Base-by-base conservation (phyloP, 2,797 vertebrate species). In the Hipposideros larvatus region DNA sequence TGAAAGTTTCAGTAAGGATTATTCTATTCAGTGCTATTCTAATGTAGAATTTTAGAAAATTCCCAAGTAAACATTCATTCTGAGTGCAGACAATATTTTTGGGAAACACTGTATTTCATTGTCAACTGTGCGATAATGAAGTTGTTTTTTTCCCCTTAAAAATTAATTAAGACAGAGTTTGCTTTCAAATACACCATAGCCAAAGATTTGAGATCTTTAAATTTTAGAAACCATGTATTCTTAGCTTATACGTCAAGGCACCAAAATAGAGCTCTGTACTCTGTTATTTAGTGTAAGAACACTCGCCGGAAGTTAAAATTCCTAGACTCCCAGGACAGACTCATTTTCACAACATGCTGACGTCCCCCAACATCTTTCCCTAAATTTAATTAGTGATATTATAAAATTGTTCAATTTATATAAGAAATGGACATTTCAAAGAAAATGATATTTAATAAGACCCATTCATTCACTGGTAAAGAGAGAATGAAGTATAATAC, bases 361-460 rank as follows among this genome's bases (percentile, higher is more conserved):
- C 3, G 28, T 5, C 37, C 3, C 1, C 1, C 0, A 0, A 16
- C 2, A 28, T 19, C 9, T 53, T 83, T 18, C 28, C 34, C 9
- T 51, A 87, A 75, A n/a, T 9, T 28, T 37, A 55, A 53, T 73
- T 78, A 26, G 7, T 22, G 51, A 5, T 31, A 18, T 43, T 53
- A 48, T 26, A 43, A 80, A 93, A 28, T 53, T 26, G 26, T 5
- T 77, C 11, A 14, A 66, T 68, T 41, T 57, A 26, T 71, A 65
- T 1, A 65, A 92, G 15, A 41, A 57, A 70, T 59, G 24, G 15
- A 24, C 7, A 43, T 34, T 90, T 21, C 21, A 87, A 87, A 91
- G 41, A n/a, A 71, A 86, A 92, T 15, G 2, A 31, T 84, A 51
- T 87, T 86, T 75, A 70, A 37, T 31, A 37, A 28, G 13, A 95